Conservation (phyloP, 2,888 invertebrate genomes). For the Xestia rhomboidea region DNA sequence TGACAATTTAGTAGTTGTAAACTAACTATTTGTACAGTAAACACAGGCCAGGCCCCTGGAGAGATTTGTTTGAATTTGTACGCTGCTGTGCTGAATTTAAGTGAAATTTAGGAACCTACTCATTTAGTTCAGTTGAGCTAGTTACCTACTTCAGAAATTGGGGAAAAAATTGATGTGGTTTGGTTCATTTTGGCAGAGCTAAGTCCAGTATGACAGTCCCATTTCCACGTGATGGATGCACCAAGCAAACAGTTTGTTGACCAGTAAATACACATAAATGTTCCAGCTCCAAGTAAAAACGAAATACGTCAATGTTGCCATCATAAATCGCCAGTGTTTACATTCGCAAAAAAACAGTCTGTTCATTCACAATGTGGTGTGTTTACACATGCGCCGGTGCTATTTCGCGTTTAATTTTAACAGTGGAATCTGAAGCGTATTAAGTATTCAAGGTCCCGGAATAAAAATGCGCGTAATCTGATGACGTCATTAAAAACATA, state of each 20-base stretch:
- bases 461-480: slow-evolving; percentile 46
- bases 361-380: slow-evolving; percentile 62
- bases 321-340: slow-evolving; percentile 57
- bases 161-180: neutral
- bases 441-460: slow-evolving; percentile 59
- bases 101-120: neutral
- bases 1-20: slow-evolving; percentile 4
- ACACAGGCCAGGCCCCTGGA: neutral
- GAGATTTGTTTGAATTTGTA: slow-evolving; percentile 9
- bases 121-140: neutral
- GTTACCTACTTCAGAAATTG: neutral
- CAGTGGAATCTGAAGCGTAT: slow-evolving; percentile 52
- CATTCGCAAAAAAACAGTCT: slow-evolving; percentile 56
- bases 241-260: slow-evolving; percentile 25
- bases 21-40: neutral
- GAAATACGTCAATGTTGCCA: slow-evolving; percentile 50
- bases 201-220: neutral
- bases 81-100: slow-evolving; percentile 10
- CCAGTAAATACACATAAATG: slow-evolving; percentile 31
- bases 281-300: slow-evolving; percentile 44
- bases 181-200: neutral
- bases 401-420: slow-evolving; percentile 50
- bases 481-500: slow-evolving; percentile 56
- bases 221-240: slow-evolving; percentile 15
- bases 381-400: slow-evolving; percentile 48